Conservation (phyloP, 2,113 vertebrate species). For the Fregetta grallaria region DNA sequence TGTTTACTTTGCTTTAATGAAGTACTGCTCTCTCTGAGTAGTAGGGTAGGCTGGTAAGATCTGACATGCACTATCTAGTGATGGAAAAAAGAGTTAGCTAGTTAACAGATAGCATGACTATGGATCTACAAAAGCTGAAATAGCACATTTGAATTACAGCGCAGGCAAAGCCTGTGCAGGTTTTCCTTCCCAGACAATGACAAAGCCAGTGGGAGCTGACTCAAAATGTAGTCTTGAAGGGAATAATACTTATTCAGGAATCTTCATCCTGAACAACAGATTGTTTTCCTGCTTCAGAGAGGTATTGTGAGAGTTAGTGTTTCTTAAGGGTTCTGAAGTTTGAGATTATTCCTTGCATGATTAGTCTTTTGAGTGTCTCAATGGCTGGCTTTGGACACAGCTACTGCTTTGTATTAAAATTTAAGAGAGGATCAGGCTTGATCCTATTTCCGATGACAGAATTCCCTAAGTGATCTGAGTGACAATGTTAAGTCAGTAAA, state of each 20-base stretch:
- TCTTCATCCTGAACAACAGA: not conserved
- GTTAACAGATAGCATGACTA: not conserved
- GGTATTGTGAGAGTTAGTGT: not conserved
- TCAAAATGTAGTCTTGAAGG: not conserved
- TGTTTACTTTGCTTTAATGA: not conserved
- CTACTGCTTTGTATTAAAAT: not conserved
- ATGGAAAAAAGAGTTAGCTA: not conserved
- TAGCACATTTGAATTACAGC: not conserved
- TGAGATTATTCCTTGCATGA: not conserved
- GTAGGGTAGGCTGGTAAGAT: not conserved
- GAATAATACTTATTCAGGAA: not conserved
- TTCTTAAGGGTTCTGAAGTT: not conserved
- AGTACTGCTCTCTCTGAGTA: not conserved
- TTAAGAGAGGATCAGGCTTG: not conserved
- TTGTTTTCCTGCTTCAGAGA: not conserved
- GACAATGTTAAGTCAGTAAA: not conserved
- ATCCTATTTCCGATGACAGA: not conserved
- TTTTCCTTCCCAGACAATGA: not conserved
- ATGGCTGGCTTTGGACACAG: not conserved
- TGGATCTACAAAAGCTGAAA: not conserved
- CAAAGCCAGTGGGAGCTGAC: not conserved
- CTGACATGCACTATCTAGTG: not conserved
- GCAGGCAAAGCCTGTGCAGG: not conserved
- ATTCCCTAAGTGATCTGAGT: not conserved
- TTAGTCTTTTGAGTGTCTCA: not conserved